These are phyloP conservation scores for Drosophila neonasuta DNA, from an alignment of 2,888 invertebrate genomes.

Conservation along the genomic window DNA sequence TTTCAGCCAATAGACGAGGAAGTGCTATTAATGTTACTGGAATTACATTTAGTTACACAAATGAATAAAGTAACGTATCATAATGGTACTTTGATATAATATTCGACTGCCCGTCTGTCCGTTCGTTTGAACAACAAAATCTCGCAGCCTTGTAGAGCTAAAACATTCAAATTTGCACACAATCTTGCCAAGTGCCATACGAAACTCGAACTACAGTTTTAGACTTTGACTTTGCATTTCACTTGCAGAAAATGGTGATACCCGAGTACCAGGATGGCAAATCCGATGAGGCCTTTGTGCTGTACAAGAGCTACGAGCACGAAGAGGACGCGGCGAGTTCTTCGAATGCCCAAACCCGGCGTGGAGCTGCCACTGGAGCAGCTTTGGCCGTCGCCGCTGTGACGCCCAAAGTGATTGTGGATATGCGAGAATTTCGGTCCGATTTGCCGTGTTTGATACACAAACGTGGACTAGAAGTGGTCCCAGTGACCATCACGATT, in stretches of 20 bases:
- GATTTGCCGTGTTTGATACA: constrained; percentile 97
- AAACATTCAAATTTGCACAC: too few relatives aligned
- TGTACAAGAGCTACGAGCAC: constrained; percentile 76
- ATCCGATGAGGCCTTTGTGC: constrained; percentile 85
- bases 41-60: too few relatives aligned
- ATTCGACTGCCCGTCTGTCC: too few relatives aligned
- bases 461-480: constrained; percentile 94
- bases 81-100: too few relatives aligned
- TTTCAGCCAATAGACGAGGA: too few relatives aligned
- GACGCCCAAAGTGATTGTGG: constrained; percentile 89
- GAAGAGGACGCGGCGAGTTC: constrained; percentile 47
- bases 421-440: constrained; percentile 98
- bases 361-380: constrained; percentile 62
- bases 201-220: too few relatives aligned
- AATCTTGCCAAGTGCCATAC: too few relatives aligned
- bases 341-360: constrained; percentile 87
- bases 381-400: constrained; percentile 20
- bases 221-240: background rate
- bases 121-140: too few relatives aligned
- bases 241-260: constrained; percentile 89
- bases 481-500: constrained; percentile 93
- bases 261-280: constrained; percentile 95
- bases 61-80: too few relatives aligned
- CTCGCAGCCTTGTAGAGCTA: too few relatives aligned
- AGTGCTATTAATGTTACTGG: too few relatives aligned